Percentiles rank a stretch among this genome's conserved stretches.
Conservation (phyloP, 2,113 vertebrate genomes). For the Cochlearius cochlearius region DNA sequence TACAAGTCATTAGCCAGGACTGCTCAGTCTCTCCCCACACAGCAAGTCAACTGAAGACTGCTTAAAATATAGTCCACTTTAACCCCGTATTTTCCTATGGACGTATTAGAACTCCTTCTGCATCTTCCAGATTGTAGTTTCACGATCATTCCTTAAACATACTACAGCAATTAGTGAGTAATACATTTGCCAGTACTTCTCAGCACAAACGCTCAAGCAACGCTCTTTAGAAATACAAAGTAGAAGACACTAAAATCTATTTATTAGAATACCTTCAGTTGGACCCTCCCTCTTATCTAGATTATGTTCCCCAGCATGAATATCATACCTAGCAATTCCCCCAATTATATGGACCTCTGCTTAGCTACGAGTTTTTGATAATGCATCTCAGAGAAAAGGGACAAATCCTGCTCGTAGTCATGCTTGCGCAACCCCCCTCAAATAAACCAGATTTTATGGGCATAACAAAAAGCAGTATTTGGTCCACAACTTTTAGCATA, state of each 20-base stretch:
- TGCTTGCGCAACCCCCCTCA: not conserved
- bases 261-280: not conserved
- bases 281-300: not conserved
- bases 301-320: not conserved
- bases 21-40: slow-evolving; percentile 76
- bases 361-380: not conserved
- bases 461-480: not conserved
- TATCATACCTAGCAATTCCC: not conserved
- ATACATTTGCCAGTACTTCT: not conserved
- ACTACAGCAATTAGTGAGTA: not conserved
- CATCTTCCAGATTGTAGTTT: not conserved
- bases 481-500: not conserved
- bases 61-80: slow-evolving; percentile 77
- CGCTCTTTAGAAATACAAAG: not conserved
- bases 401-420: not conserved
- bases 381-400: not conserved
- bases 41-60: slow-evolving; percentile 79
- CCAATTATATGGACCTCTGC: not conserved
- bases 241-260: not conserved
- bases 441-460: not conserved
- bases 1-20: slow-evolving; percentile 94
- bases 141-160: not conserved
- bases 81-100: slow-evolving; percentile 69
- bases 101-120: not conserved
- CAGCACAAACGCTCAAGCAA: not conserved